Evolutionary conservation across 2,888 invertebrate genomes (phyloP).

Genomic region (Apamea sordens): DNA sequence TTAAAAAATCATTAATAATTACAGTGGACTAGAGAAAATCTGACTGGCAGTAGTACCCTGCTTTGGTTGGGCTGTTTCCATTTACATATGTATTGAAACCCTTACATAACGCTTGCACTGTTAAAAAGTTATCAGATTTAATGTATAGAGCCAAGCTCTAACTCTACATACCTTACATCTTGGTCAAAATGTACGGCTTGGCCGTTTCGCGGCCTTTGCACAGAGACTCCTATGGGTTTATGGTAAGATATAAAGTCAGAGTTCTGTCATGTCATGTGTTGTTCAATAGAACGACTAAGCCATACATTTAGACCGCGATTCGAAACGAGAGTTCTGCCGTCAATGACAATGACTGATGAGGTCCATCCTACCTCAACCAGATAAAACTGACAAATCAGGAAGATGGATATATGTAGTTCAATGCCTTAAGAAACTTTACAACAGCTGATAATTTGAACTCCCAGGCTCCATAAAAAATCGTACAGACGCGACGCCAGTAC

Average conservation of each 20-base stretch:
- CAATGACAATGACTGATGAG: too few species aligned
- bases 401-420: conserved; percentile 5
- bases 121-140: neutral
- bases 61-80: neutral
- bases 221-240: neutral
- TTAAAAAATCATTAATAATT: neutral
- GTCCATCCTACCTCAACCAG: neutral
- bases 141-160: neutral
- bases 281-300: neutral
- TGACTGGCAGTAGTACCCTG: too few species aligned
- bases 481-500: too few species aligned
- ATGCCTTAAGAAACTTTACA: neutral
- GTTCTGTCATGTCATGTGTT: too few species aligned
- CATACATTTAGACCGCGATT: neutral
- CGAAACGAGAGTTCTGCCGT: neutral
- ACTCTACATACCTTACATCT: neutral
- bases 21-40: neutral
- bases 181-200: neutral
- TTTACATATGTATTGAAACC: neutral
- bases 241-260: neutral
- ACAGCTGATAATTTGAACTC: neutral
- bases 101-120: too few species aligned
- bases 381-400: conserved; percentile 4
- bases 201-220: neutral
- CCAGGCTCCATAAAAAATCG: neutral